Evolutionary conservation across 2,797 vertebrate genomes (phyloP).

Genomic region (Masticophis lateralis): DNA sequence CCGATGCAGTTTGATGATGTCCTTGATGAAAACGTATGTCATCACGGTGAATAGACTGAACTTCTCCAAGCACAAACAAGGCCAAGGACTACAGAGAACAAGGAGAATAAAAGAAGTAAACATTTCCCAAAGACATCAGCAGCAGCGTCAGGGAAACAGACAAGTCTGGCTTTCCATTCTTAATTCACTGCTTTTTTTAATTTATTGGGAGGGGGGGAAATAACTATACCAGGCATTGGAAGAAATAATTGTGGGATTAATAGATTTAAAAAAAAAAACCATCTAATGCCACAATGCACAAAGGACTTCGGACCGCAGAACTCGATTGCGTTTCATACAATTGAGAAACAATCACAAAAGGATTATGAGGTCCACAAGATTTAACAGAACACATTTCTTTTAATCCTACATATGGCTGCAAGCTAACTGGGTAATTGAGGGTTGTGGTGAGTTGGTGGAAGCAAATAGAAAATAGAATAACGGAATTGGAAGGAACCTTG

Average conservation of each 20-base stretch:
- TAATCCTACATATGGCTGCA: slow-evolving; percentile 45
- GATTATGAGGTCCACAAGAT: slow-evolving; percentile 53
- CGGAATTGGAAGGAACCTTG: too few species aligned
- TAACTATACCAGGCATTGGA: background rate
- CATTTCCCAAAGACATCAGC: background rate
- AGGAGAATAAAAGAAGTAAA: background rate
- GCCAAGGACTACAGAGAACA: background rate
- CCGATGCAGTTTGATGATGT: background rate
- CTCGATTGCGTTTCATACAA: slow-evolving; percentile 42
- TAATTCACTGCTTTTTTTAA: background rate
- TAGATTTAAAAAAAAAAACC: slow-evolving; percentile 2
- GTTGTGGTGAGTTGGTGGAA: slow-evolving; percentile 27
- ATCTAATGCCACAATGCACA: slow-evolving; percentile 24
- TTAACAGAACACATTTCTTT: slow-evolving; percentile 51
- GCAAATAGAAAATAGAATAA: background rate
- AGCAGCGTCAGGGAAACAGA: background rate
- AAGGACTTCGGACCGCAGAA: slow-evolving; percentile 41
- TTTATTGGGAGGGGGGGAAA: slow-evolving; percentile 13
- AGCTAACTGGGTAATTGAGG: slow-evolving; percentile 57
- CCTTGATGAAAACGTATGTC: background rate
- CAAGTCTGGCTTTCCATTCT: background rate
- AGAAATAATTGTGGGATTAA: slow-evolving; percentile 26
- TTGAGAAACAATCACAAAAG: slow-evolving; percentile 38
- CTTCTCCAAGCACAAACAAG: background rate
- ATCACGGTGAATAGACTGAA: background rate